Evolutionary conservation across 2,797 vertebrate species (phyloP).

Genomic region (Micromesistius poutassou): DNA sequence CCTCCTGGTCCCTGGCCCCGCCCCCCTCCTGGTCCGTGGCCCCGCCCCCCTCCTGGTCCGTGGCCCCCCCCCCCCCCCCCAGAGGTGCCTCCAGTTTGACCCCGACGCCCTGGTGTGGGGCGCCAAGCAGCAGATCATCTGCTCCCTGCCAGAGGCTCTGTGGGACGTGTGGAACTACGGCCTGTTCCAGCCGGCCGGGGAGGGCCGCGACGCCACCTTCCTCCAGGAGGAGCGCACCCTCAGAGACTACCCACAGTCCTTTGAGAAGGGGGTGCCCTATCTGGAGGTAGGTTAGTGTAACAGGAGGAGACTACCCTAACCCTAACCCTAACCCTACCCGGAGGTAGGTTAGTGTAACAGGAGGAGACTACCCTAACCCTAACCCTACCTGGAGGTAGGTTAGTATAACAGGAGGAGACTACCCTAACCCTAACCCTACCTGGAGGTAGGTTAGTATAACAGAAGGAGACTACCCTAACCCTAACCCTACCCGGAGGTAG

Average conservation of each 20-base stretch:
- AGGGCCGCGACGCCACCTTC: slow-evolving; percentile 89
- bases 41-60: neutral
- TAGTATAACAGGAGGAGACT: slow-evolving; percentile 62
- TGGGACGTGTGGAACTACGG: slow-evolving; percentile 93
- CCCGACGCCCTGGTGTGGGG: slow-evolving; percentile 87
- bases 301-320: slow-evolving; percentile 75
- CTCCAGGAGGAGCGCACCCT: slow-evolving; percentile 87
- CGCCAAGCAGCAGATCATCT: slow-evolving; percentile 91
- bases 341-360: slow-evolving; percentile 71
- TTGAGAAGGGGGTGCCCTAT: slow-evolving; percentile 92
- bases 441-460: slow-evolving; percentile 75
- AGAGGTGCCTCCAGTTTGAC: slow-evolving; percentile 94
- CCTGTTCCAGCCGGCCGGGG: slow-evolving; percentile 91
- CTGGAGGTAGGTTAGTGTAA: slow-evolving; percentile 76
- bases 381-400: slow-evolving; percentile 88
- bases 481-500: no score
- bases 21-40: neutral
- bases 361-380: slow-evolving; percentile 81
- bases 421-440: slow-evolving; percentile 89
- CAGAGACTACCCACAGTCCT: slow-evolving; percentile 84
- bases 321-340: no score
- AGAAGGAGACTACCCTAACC: slow-evolving; percentile 77
- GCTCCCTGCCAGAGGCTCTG: slow-evolving; percentile 85
- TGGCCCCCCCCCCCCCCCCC: slow-evolving; percentile 12
- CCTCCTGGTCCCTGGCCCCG: neutral